Conservation (phyloP, 2,113 vertebrate genomes). For the Arenaria interpres region DNA sequence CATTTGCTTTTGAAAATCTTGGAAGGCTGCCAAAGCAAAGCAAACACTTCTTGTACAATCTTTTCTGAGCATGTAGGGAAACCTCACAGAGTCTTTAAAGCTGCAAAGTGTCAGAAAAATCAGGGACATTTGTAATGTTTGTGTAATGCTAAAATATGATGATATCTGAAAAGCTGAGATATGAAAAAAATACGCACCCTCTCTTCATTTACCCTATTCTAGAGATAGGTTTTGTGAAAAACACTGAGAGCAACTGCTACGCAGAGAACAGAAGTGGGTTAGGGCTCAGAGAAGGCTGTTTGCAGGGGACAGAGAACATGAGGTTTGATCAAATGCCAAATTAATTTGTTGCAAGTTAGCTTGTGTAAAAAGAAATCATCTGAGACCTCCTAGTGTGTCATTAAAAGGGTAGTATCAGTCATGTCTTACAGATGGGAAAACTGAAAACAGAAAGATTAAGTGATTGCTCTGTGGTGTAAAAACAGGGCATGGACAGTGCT, state of each 20-base stretch:
- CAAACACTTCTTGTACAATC: not conserved
- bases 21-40: not conserved
- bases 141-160: not conserved
- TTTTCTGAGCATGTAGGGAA: not conserved
- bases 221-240: not conserved
- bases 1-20: not conserved
- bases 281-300: not conserved
- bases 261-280: not conserved
- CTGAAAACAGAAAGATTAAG: not conserved
- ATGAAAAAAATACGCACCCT: rapidly evolving
- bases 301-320: not conserved
- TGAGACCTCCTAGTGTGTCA: not conserved
- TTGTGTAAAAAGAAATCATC: not conserved
- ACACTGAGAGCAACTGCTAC: not conserved
- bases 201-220: not conserved
- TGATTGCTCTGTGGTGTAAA: not conserved
- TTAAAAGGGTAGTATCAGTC: not conserved
- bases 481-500: not conserved
- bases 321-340: not conserved
- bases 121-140: not conserved
- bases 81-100: not conserved
- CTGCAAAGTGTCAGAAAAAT: not conserved
- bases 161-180: not conserved
- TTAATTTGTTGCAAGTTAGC: slow-evolving; percentile 7
- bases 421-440: not conserved